Base-by-base conservation (phyloP, 2,888 invertebrate species). In the Tiliacea aurago region DNA sequence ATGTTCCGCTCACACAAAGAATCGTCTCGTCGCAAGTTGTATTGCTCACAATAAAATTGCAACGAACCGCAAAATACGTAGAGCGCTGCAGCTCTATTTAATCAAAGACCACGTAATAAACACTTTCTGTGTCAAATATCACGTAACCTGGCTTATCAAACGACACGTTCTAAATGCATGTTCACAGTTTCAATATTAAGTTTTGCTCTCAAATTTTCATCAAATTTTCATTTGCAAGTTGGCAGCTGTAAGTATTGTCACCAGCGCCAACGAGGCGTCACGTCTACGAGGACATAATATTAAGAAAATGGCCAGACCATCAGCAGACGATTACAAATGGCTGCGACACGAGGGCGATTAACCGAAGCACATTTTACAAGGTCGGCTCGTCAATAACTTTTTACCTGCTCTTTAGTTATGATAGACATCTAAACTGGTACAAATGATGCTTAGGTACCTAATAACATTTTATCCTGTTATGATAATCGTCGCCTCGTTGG, bases 301-400 rank as follows among this genome's bases (percentile, higher is more conserved):
- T 73, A 71, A 75, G 82, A 75, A 78, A 83, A 84, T 81, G 78
- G 85, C 69, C 72, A 65, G 67, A 61, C 73, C 83, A 79, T 82
- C 83, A 82, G 73, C 58, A 70, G 78, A 76, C 79, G 73, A 74
- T 79, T 84, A 82, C 85, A 76, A 81, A 81, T 83, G 59, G 68
- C 73, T 81, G 78, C 62, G 82, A 82, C 82, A 76, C 82, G 82
- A 71, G 58, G 62, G 73, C 73, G 79, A 81, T 83, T 75, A 82
- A 75, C 56, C 72, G 74, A 73, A 82, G 66, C 70, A 70, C 70
- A 78, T 82, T 83, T 81, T 78, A 81, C 78, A 82, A 77, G 77
- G 70, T 53, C 68, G 64, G 37, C 63, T 53, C 66, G 68, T 75
- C 70, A 70, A 65, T 80, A 66, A 71, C 77, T 71, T 84, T 80